phyloP scores from a whole-genome alignment of 2,113 vertebrate species.

The Arizona elegans region DNA sequence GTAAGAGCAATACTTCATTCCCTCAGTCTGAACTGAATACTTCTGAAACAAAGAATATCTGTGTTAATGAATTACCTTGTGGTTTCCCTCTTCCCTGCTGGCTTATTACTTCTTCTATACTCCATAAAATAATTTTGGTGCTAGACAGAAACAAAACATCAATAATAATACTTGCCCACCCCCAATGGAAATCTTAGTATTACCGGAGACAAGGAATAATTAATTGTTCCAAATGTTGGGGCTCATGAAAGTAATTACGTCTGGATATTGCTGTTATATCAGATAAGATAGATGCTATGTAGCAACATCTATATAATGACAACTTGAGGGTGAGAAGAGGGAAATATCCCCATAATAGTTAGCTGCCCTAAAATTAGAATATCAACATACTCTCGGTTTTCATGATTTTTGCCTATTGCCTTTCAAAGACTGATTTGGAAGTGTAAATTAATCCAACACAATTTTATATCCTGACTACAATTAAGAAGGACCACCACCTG shows the following conservation, averaged over 20 bases:
- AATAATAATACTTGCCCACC: neutral
- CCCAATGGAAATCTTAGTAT: neutral
- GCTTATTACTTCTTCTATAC: neutral
- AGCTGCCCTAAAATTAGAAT: neutral
- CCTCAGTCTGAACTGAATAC: neutral
- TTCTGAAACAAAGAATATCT: neutral
- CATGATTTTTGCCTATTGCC: neutral
- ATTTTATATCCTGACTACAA: conserved; percentile 21
- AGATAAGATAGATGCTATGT: neutral
- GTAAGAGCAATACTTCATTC: neutral
- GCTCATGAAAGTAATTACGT: neutral
- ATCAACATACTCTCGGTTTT: neutral
- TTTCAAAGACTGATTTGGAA: conserved; percentile 11
- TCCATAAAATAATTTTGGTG: neutral
- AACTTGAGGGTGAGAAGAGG: neutral
- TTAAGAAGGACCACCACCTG: conserved; percentile 29
- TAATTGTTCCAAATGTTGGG: neutral
- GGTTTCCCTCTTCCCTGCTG: neutral
- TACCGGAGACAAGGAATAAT: neutral
- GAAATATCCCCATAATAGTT: neutral
- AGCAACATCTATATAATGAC: neutral
- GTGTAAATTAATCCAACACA: conserved; percentile 24
- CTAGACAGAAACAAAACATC: neutral
- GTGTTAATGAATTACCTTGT: neutral
- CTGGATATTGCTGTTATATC: neutral